Percentiles rank a stretch among this genome's conserved stretches.
phyloP scores from a whole-genome alignment of 2,888 invertebrate genomes.

The Adelphocoris suturalis region DNA sequence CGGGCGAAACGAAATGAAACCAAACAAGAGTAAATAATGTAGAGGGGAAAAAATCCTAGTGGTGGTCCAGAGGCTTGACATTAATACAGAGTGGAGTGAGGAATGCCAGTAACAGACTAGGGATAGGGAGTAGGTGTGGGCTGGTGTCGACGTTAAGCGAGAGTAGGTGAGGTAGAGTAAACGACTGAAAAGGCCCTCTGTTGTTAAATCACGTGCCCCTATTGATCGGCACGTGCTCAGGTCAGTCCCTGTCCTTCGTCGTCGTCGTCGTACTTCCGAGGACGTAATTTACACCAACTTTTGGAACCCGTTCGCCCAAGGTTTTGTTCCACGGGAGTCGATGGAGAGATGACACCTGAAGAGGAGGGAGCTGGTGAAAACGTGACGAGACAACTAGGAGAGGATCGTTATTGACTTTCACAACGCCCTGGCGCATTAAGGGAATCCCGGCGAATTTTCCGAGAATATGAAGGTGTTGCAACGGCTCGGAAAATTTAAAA shows the following conservation, averaged over 20 bases:
- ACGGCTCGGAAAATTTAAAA: too few relatives aligned
- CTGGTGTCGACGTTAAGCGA: constrained; percentile 44
- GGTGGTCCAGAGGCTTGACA: background rate
- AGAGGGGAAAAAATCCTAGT: background rate
- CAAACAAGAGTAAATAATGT: background rate
- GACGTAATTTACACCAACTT: constrained; percentile 1
- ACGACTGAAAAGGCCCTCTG: constrained; percentile 56
- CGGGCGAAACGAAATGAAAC: background rate
- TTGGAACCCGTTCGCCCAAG: background rate
- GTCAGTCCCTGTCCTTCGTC: constrained; percentile 39
- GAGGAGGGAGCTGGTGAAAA: too few relatives aligned
- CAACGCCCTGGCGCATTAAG: too few relatives aligned
- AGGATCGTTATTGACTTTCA: too few relatives aligned
- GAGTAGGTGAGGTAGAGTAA: constrained; percentile 19
- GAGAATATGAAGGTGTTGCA: too few relatives aligned
- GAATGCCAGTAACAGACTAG: constrained; percentile 21
- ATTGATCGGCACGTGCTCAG: constrained; percentile 58
- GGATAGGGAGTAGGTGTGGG: constrained; percentile 26
- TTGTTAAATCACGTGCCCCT: constrained; percentile 53
- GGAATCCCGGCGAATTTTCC: too few relatives aligned
- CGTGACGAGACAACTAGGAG: too few relatives aligned
- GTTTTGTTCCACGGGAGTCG: background rate
- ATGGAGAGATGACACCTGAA: background rate
- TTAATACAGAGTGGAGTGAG: background rate
- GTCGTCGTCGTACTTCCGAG: background rate